Base-by-base conservation (phyloP, 1,140 invertebrate species). In the Melanaphis sacchari region DNA sequence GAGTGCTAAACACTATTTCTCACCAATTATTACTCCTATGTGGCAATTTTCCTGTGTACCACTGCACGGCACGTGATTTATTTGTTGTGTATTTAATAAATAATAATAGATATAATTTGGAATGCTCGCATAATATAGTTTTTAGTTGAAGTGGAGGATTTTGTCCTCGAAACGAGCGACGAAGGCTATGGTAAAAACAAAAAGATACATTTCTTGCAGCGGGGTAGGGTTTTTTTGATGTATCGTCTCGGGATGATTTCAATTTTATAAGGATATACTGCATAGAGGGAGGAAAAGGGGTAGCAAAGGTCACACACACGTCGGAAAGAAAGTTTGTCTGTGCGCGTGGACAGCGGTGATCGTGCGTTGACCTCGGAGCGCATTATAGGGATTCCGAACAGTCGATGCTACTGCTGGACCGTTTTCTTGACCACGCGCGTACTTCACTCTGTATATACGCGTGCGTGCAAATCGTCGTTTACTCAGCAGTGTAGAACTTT, bases 291-390 rank as follows among this genome's bases (percentile, higher is more conserved):
- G n/a, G 38, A 11, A 5, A 9, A 38, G 38, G 21, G 36, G 22
- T 3, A 49, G 3, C 38, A 22, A 82, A 40, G 81, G 38, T 38
- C 4, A 9, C 38, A 31, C 26, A 31, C 38, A 82, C 81, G 76
- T 21, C 76, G 18, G 7, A 7, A 8, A 82, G 22, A 59, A 3
- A 66, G 59, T 66, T 82, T 85, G 24, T 40, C 38, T 40, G 82
- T 31, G 40, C 7, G 26, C 31, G 31, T 15, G 76, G 31, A 49
- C 26, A 26, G 26, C 31, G 85, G 43, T 26, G 38, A 26, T 36
- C 26, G 88, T 36, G 21, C 88, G 49, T 90, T 90, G 89, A 90
- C 89, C 89, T 90, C 89, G 36, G 46, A 52, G 26, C 89, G 52
- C 52, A 59, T 90, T 54, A 59, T 38, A 90, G 89, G 89, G 89